Evolutionary conservation across 2,113 vertebrate species (phyloP).

Genomic region (Hippoglossus stenolepis): DNA sequence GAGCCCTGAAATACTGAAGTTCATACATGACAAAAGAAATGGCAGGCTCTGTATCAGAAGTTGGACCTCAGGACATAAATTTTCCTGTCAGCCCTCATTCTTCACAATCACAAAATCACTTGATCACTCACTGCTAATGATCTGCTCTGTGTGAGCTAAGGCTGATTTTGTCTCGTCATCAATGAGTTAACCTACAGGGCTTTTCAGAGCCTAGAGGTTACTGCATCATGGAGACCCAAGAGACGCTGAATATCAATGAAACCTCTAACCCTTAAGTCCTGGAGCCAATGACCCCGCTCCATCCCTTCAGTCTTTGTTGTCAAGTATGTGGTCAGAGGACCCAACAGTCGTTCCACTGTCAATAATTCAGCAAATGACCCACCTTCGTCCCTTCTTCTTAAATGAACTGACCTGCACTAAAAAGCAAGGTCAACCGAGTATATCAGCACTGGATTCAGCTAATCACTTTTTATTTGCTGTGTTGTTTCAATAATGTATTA

Average conservation of each 20-base stretch:
- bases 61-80: no score
- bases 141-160: slow-evolving; percentile 53
- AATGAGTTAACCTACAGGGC: slow-evolving; percentile 37
- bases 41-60: no score
- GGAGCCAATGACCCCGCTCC: not conserved
- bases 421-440: slow-evolving; percentile 40
- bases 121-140: slow-evolving; percentile 54
- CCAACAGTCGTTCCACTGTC: slow-evolving; percentile 19
- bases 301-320: slow-evolving; percentile 27
- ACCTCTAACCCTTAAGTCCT: slow-evolving; percentile 33
- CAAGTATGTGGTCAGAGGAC: slow-evolving; percentile 9
- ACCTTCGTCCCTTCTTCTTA: slow-evolving; percentile 22
- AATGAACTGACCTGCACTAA: slow-evolving; percentile 38
- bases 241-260: slow-evolving; percentile 31
- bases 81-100: not conserved
- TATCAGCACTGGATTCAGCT: not conserved
- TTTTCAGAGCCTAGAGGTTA: slow-evolving; percentile 34
- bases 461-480: no score
- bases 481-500: no score
- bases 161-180: slow-evolving; percentile 49
- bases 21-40: no score
- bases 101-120: not conserved
- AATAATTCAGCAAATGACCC: slow-evolving; percentile 42
- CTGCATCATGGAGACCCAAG: slow-evolving; percentile 18
- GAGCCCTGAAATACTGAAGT: no score